Base-by-base conservation (phyloP, 2,113 vertebrate genomes). In the Bombycilla garrulus region DNA sequence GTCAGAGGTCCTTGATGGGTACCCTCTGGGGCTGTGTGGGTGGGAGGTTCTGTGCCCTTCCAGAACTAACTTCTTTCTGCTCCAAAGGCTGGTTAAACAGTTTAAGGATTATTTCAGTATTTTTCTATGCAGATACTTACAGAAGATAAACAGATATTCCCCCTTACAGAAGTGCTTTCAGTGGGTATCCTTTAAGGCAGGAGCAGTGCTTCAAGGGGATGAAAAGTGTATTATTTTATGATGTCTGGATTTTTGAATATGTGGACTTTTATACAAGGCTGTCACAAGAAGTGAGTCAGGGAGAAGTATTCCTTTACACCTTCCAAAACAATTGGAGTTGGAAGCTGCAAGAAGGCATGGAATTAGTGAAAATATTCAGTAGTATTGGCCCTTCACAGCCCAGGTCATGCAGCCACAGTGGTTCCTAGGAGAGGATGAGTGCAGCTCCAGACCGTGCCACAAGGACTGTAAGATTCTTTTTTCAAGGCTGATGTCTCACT, bases 21-120 rank as follows among this genome's bases (percentile, higher is more conserved):
- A 95, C 77, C 18, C 73, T 92, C 97, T 97, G 92, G 88, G 84
- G 93, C 93, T 88, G 92, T 98, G 97, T 98, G 98, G 97, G 98
- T 98, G 97, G 97, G 97, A 98, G 97, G 92, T 81, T 84, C 89
- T 97, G 79, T 96, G 97, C 95, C 89, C 95, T 97, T 97, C 92
- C 90, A 97, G 82, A 97, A 91, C 47, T n/a, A 90, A 88, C 77
- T 96, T 93, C 85, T 72, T 65, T 90, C 71, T 93, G 76, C 93
- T 96, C 81, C 76, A 93, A 95, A 92, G 93, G 92, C 94, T 96
- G 95, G 89, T 96, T 96, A 72, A 90, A 71, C 56, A 92, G 53
- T 85, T 96, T 91, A 94, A 94, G 91, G 93, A 95, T 95, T 42
- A 23, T 96, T 97, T 95, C 56, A 69, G 96, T 96, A 93, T 96